Evolutionary conservation across 1,140 invertebrate genomes (phyloP).

Genomic region (Drosophila tsacasi): DNA sequence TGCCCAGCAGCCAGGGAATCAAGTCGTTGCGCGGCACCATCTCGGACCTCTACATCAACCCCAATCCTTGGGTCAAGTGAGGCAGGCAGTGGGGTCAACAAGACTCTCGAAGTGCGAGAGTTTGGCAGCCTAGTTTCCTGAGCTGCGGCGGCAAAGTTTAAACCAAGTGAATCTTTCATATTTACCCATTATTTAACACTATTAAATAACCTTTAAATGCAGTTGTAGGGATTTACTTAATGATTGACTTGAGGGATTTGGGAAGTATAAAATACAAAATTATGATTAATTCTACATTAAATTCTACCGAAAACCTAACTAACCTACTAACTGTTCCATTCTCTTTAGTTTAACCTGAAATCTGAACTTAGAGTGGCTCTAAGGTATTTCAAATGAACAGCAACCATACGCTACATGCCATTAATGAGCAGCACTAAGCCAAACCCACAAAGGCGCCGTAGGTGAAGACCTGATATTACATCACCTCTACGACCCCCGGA

Average conservation of each 20-base stretch:
- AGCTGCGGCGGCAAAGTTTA: conserved; percentile 5
- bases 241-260: neutral
- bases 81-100: neutral
- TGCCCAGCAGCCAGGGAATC: conserved; percentile 64
- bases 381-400: conserved; percentile 1
- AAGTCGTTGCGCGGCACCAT: conserved; percentile 66
- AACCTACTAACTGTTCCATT: neutral
- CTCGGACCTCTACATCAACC: conserved; percentile 65
- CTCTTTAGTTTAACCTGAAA: conserved; percentile 16
- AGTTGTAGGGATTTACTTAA: neutral
- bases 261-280: too few relatives aligned
- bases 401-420: neutral
- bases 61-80: conserved; percentile 58
- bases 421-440: conserved; percentile 10
- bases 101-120: neutral
- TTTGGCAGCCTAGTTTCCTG: conserved; percentile 15
- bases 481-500: neutral
- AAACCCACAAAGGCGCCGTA: neutral
- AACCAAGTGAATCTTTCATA: conserved; percentile 11
- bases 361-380: conserved; percentile 3
- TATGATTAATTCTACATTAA: neutral
- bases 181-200: conserved; percentile 24
- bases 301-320: neutral
- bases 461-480: neutral
- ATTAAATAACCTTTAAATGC: conserved; percentile 22